Percentiles rank a stretch among this genome's conserved stretches.
These are phyloP conservation scores for Cataglyphis cursor DNA, from an alignment of 2,888 invertebrate genomes.

Conservation along the genomic window DNA sequence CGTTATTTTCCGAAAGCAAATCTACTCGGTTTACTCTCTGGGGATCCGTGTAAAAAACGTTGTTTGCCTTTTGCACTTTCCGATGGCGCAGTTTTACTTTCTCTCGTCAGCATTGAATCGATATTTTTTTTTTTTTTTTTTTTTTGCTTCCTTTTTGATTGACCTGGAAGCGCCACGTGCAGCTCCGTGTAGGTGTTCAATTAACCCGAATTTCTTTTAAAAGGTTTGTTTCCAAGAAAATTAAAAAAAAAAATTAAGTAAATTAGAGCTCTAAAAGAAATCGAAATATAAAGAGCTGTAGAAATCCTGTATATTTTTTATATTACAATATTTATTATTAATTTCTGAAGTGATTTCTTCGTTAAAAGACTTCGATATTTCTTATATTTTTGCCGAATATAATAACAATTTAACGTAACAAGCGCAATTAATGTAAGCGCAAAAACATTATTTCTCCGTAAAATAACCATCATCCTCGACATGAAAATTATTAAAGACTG, in stretches of 20 bases:
- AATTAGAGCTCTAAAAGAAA: background rate
- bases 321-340: background rate
- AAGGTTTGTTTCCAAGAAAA: background rate
- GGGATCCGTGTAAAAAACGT: background rate
- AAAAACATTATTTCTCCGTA: background rate
- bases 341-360: background rate
- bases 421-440: slow-evolving; percentile 7
- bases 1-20: slow-evolving; percentile 14
- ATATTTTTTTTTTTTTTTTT: slow-evolving; percentile 33
- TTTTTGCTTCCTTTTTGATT: slow-evolving; percentile 2
- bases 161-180: slow-evolving; percentile 21
- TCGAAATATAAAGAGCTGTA: background rate
- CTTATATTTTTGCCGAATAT: background rate
- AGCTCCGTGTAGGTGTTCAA: background rate
- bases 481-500: background rate
- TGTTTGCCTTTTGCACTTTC: slow-evolving; percentile 18
- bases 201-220: slow-evolving; percentile 4
- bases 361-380: background rate
- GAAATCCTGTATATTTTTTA: background rate
- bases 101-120: slow-evolving; percentile 8
- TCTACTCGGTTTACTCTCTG: background rate
- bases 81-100: background rate
- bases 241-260: background rate
- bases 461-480: background rate
- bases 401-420: slow-evolving; percentile 6